Conservation (phyloP, 2,797 vertebrate genomes). For the Sarcophilus harrisii region DNA sequence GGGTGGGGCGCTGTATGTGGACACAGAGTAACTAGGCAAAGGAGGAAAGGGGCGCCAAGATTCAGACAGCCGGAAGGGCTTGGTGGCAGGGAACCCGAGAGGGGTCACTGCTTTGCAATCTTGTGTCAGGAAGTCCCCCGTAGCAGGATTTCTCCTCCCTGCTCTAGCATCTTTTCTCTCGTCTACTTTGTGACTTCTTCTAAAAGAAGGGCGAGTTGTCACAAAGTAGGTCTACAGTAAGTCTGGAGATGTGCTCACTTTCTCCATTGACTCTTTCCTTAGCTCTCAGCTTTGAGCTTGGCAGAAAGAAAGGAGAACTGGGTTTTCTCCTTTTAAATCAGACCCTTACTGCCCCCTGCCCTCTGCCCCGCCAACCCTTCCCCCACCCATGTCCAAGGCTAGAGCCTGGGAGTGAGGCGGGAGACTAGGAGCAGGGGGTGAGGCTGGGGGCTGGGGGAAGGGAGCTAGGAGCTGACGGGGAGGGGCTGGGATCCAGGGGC, state of each 20-base stretch:
- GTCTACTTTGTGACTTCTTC: background rate
- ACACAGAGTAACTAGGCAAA: background rate
- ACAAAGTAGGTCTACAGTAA: too few species aligned
- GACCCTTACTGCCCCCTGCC: background rate
- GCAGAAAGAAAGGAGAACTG: background rate
- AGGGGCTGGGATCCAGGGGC: background rate
- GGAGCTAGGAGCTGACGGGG: background rate
- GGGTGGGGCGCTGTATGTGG: background rate
- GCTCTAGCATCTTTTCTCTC: too few species aligned
- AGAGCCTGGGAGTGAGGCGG: background rate
- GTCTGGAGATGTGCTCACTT: fast-evolving
- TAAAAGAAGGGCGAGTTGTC: background rate
- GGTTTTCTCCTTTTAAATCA: background rate
- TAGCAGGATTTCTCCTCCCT: background rate
- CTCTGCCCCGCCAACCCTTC: background rate
- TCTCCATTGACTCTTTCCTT: background rate
- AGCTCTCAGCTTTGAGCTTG: background rate
- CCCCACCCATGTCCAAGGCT: background rate
- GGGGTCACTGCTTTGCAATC: too few species aligned
- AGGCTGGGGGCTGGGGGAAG: fast-evolving
- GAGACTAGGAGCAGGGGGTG: background rate
- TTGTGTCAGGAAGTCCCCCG: background rate
- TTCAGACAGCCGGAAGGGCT: background rate
- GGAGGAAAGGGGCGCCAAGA: background rate
- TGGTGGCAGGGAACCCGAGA: background rate